Conservation (phyloP, 2,797 vertebrate genomes). For the Sitta carolinensis region DNA sequence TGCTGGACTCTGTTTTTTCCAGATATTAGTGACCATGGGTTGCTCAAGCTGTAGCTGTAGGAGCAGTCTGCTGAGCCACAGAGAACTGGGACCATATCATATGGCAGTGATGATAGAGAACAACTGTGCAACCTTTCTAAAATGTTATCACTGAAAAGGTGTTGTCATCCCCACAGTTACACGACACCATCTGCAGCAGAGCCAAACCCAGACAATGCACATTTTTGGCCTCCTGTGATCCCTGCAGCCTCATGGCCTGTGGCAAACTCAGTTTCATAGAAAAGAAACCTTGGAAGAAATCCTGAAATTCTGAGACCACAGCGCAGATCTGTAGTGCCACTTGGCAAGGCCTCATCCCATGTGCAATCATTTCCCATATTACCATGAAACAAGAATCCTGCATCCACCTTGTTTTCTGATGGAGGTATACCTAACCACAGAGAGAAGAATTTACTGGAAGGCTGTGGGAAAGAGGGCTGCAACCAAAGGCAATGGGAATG, state of each 20-base stretch:
- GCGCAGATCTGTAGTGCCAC: neutral
- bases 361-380: accelerated
- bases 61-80: neutral
- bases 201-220: neutral
- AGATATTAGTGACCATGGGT: neutral
- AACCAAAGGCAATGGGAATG: neutral
- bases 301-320: neutral
- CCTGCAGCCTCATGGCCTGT: neutral
- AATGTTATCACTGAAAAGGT: neutral
- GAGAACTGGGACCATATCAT: accelerated
- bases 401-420: neutral
- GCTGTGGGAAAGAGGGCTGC: neutral
- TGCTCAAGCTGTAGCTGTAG: neutral
- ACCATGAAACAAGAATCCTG: neutral
- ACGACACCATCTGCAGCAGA: accelerated
- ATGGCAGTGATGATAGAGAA: neutral
- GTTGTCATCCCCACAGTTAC: neutral
- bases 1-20: neutral
- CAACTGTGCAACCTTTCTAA: neutral
- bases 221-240: neutral
- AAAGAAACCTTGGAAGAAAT: neutral
- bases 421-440: neutral
- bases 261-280: neutral
- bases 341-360: neutral
- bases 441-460: neutral